These are phyloP conservation scores for Pseudomyrmex sp. DNA, from an alignment of 1,140 invertebrate species.

Conservation along the genomic window DNA sequence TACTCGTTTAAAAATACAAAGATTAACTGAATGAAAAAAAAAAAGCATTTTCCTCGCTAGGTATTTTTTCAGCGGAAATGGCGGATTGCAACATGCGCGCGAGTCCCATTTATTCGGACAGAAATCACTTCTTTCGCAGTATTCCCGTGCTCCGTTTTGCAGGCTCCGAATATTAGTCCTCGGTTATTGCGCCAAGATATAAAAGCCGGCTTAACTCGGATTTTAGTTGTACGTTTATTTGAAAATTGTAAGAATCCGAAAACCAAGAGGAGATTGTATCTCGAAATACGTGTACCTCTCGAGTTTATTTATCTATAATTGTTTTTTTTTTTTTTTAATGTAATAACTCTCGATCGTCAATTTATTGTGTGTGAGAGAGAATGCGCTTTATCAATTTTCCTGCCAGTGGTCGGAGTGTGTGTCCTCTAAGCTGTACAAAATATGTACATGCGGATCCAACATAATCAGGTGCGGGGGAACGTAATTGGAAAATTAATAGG, in stretches of 20 bases:
- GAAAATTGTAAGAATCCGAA: slow-evolving; percentile 34
- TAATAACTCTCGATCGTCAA: too few relatives aligned
- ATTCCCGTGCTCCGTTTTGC: slow-evolving; percentile 41
- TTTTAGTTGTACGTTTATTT: slow-evolving; percentile 34
- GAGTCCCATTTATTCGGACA: slow-evolving; percentile 46
- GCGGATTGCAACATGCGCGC: slow-evolving; percentile 38
- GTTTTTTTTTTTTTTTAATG: too few relatives aligned
- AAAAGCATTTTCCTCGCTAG: slow-evolving; percentile 1
- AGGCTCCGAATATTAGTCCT: slow-evolving; percentile 42
- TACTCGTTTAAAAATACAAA: background rate
- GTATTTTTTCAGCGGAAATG: slow-evolving; percentile 5
- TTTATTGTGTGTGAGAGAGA: too few relatives aligned
- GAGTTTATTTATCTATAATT: too few relatives aligned
- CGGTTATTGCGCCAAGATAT: slow-evolving; percentile 36
- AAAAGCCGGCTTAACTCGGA: slow-evolving; percentile 38
- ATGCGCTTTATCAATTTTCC: background rate
- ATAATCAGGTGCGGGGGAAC: background rate
- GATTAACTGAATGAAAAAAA: too few relatives aligned
- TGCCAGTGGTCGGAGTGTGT: background rate
- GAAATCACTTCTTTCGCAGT: slow-evolving; percentile 55
- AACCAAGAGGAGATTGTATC: background rate
- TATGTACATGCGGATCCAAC: slow-evolving; percentile 5
- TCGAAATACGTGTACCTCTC: background rate
- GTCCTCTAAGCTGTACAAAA: background rate
- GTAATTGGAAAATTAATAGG: slow-evolving; percentile 19